Percentiles rank a stretch among this genome's conserved stretches.
Evolutionary conservation across 2,797 vertebrate species (phyloP).

Genomic region (Platyrinchus mystaceus): DNA sequence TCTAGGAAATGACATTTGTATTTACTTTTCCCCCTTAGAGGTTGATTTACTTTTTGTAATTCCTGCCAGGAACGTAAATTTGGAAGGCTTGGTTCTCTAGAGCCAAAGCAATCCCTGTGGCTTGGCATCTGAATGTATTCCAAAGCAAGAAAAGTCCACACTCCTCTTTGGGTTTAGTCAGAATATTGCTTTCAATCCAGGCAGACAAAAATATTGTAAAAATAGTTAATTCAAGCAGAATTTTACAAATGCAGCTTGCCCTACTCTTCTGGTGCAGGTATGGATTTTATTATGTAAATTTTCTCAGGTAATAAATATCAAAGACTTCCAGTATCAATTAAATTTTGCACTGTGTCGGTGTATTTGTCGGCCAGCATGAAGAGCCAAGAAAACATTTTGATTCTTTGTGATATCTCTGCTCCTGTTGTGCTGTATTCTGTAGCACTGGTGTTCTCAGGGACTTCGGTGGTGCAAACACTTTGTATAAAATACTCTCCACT

Average conservation of each 20-base stretch:
- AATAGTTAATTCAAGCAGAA: neutral
- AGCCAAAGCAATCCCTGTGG: neutral
- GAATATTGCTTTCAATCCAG: neutral
- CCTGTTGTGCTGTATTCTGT: neutral
- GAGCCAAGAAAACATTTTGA: neutral
- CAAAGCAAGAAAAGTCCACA: neutral
- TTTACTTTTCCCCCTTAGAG: neutral
- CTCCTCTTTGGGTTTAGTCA: neutral
- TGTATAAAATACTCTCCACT: neutral
- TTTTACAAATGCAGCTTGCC: neutral
- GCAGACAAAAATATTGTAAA: neutral
- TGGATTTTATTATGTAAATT: neutral
- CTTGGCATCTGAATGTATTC: neutral
- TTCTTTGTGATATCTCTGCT: neutral
- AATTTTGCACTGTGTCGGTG: neutral
- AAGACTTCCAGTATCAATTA: neutral
- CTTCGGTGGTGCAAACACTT: neutral
- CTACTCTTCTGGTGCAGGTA: neutral
- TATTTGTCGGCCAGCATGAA: neutral
- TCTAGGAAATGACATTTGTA: neutral
- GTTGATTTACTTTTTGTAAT: neutral
- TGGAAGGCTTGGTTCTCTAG: neutral
- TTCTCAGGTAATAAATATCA: neutral
- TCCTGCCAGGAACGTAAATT: neutral
- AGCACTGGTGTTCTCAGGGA: accelerated